These are phyloP conservation scores for Enhydra lutris DNA, from an alignment of 2,113 vertebrate species.

Conservation along the genomic window DNA sequence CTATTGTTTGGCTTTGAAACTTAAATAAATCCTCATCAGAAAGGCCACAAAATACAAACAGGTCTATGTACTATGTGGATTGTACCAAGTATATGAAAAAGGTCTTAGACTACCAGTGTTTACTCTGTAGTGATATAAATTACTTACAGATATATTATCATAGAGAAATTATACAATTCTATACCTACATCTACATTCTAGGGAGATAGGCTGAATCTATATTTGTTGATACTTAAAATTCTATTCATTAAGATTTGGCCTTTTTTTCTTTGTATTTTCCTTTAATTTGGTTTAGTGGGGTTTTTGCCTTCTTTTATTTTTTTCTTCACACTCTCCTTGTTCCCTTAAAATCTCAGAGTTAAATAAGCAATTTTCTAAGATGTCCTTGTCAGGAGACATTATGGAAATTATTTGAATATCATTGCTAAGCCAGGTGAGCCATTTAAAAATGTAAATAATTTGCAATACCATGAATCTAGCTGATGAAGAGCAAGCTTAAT, in stretches of 20 bases:
- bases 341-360: slow-evolving; percentile 49
- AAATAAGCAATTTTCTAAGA: slow-evolving; percentile 71
- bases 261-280: background rate
- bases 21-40: slow-evolving; percentile 9
- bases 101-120: background rate
- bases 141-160: background rate
- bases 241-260: background rate
- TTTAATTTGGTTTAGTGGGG: background rate
- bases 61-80: background rate
- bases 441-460: slow-evolving; percentile 76
- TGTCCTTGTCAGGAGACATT: slow-evolving; percentile 65
- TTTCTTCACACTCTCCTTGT: background rate
- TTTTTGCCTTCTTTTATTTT: background rate
- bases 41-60: background rate
- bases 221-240: background rate
- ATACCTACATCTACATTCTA: background rate
- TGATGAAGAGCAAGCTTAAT: slow-evolving; percentile 72
- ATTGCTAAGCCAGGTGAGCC: slow-evolving; percentile 71
- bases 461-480: slow-evolving; percentile 64
- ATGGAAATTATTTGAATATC: slow-evolving; percentile 71
- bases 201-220: background rate
- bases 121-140: background rate
- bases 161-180: background rate
- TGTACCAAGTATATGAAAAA: background rate
- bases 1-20: slow-evolving; percentile 11